Evolutionary conservation across 2,113 vertebrate genomes (phyloP).

Genomic region (Puntigrus tetrazona): DNA sequence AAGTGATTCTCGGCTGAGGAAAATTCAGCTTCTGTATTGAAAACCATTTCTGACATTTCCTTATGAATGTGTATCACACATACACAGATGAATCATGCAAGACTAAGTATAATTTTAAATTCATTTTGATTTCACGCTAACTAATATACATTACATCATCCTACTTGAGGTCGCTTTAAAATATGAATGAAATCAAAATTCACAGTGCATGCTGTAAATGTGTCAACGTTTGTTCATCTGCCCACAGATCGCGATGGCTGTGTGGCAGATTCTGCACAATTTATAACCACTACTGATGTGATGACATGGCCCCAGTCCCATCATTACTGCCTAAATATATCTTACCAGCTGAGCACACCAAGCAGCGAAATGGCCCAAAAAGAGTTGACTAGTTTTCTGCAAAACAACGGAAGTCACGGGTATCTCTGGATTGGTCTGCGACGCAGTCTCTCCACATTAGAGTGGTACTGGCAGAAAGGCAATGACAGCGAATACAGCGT

Average conservation of each 20-base stretch:
- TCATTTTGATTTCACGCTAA: neutral
- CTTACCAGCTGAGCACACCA: constrained; percentile 53
- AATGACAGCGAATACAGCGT: neutral
- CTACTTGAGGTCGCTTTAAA: neutral
- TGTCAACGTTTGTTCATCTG: neutral
- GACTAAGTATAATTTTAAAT: neutral
- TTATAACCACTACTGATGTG: neutral
- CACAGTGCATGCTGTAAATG: neutral
- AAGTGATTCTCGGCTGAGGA: neutral
- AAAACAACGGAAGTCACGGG: fast-evolving
- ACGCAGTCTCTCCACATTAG: constrained; percentile 52
- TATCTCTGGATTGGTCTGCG: constrained; percentile 71
- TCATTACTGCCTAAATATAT: neutral
- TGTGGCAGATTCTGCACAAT: neutral
- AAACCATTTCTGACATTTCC: neutral
- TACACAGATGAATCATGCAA: neutral
- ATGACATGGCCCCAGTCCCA: constrained; percentile 61
- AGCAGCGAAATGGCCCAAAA: neutral
- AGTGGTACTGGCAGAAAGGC: constrained; percentile 70
- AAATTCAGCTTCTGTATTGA: constrained; percentile 6
- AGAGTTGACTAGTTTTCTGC: neutral
- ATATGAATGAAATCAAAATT: neutral
- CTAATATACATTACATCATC: neutral
- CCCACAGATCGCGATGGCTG: constrained; percentile 65
- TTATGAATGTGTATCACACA: neutral